Evolutionary conservation across 1,140 invertebrate species (phyloP), one percentile per base, ranked within the genome.

Genomic region (Euura saliciscinereae): DNA sequence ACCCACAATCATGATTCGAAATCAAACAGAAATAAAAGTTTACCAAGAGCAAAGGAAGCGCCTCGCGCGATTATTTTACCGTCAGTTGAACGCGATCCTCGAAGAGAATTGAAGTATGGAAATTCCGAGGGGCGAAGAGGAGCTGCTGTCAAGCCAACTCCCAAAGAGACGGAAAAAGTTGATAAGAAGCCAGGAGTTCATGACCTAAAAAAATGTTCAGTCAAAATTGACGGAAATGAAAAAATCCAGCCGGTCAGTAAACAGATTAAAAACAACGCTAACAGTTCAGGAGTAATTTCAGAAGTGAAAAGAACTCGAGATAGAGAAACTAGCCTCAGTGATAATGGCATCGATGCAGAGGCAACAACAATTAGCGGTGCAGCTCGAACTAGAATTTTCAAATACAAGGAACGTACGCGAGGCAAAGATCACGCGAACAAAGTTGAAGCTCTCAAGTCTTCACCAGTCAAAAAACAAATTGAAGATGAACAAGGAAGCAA

Each of bases 371-470:
- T 11, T n/a, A 4, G 13, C 13, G 51, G 51, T 4, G 51, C 51
- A 59, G 51, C 51, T 59, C 51, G 51, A 59, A 59, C 51, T 11
- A 59, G 51, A 59, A 59, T 59, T 59, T 59, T 59, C 51, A 59
- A 6, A 11, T n/a, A 4, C 13, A 59, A 59, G 51, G 13, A 59
- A n/a, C 13, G 8, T 59, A 28, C 28, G 28, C 28, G 28, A 28
- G 28, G 0, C 28, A 28, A 28, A 28, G 28, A 28, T 28, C 28
- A 28, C 28, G 28, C 28, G 0, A 28, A 28, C 5, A 59, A 59
- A n/a, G 13, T 59, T 59, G 51, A 59, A 4, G 3, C 51, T 59
- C 3, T 8, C 13, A 59, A 59, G 10, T 59, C 51, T 59, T 8
- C 51, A 59, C 3, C 51, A 11, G 51, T 28, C 28, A 28, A 59